A percentile compares a stretch with the other conserved stretches of the same genome.
These are phyloP conservation scores for Ectropis grisescens DNA, from an alignment of 1,140 invertebrate genomes.

Conservation along the genomic window DNA sequence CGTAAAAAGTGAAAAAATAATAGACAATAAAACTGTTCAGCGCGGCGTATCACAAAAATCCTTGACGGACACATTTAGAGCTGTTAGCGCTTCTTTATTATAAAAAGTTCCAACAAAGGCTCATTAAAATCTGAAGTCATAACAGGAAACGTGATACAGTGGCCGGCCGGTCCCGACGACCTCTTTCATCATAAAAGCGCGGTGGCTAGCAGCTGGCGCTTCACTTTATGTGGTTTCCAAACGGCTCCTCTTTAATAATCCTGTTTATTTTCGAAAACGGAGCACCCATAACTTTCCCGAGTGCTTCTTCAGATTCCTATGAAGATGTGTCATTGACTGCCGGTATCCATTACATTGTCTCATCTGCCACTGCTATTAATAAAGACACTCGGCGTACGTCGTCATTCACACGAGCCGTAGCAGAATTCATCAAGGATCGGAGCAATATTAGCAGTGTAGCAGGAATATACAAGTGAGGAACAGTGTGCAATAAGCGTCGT, in stretches of 20 bases:
- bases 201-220: conserved; percentile 52
- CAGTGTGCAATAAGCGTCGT: conserved; percentile 56
- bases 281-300: conserved; percentile 39
- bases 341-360: conserved; percentile 8
- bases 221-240: conserved; percentile 61
- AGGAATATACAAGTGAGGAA: conserved; percentile 17
- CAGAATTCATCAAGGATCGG: too few relatives aligned
- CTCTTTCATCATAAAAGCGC: conserved; percentile 60
- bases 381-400: too few relatives aligned
- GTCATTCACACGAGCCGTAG: too few relatives aligned
- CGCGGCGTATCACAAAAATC: conserved; percentile 21
- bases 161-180: conserved; percentile 40
- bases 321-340: conserved; percentile 23
- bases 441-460: too few relatives aligned
- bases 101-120: conserved; percentile 49
- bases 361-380: background rate
- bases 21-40: conserved; percentile 26
- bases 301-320: conserved; percentile 16
- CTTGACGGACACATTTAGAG: conserved; percentile 33
- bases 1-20: conserved; percentile 22
- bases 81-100: conserved; percentile 44
- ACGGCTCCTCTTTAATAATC: conserved; percentile 60
- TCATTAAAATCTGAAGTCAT: conserved; percentile 63
- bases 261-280: conserved; percentile 58
- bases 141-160: conserved; percentile 65